Evolutionary conservation across 2,888 invertebrate species (phyloP).

Genomic region (Plutella xylostella): DNA sequence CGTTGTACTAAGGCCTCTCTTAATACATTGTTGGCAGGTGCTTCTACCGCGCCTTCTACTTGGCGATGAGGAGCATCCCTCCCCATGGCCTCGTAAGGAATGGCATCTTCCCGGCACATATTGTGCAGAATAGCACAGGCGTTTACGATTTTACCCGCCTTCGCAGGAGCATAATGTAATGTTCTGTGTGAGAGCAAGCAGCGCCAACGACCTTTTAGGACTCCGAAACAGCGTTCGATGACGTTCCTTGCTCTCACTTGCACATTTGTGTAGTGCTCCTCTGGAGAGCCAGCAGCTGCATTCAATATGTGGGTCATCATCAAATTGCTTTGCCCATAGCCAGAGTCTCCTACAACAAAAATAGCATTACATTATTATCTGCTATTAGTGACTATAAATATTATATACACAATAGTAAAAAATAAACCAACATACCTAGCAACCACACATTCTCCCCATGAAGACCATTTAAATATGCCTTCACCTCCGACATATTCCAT

Average conservation of each 20-base stretch:
- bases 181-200: conserved; percentile 2
- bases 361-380: not conserved
- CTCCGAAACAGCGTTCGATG: not conserved
- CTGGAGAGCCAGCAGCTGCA: not conserved
- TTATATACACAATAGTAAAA: too few species aligned
- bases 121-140: conserved; percentile 7
- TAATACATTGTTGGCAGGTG: too few species aligned
- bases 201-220: not conserved
- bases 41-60: too few species aligned
- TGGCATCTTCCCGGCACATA: not conserved
- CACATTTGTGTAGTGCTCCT: not conserved
- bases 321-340: not conserved
- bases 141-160: conserved; percentile 5
- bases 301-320: not conserved
- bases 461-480: not conserved
- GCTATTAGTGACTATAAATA: not conserved
- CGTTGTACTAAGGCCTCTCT: too few species aligned
- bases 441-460: not conserved
- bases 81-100: too few species aligned
- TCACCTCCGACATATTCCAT: not conserved
- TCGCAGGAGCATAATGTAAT: conserved; percentile 2
- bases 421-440: not conserved
- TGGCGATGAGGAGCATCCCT: too few species aligned
- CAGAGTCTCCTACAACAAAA: not conserved
- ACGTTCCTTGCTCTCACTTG: not conserved